Percentiles rank a stretch among this genome's conserved stretches.
These are phyloP conservation scores for Latrodectus geometricus DNA, from an alignment of 1,140 invertebrate genomes.

Conservation along the genomic window DNA sequence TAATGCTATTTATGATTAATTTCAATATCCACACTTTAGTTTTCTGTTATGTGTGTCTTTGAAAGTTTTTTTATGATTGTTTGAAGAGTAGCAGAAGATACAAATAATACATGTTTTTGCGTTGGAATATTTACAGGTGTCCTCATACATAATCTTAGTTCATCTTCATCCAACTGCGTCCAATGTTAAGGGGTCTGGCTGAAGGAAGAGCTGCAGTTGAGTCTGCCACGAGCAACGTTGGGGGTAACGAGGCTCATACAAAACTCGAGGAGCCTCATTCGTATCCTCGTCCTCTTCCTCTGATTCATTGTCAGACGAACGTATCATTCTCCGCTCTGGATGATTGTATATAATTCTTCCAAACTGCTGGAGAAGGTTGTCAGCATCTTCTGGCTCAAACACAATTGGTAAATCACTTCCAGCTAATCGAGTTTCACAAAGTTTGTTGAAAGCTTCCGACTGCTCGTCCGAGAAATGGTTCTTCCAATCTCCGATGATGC, in stretches of 20 bases:
- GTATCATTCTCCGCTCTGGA: neutral
- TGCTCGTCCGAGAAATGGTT: conserved; percentile 80
- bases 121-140: too few relatives aligned
- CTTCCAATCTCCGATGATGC: conserved; percentile 84
- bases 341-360: conserved; percentile 53
- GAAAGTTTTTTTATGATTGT: too few relatives aligned
- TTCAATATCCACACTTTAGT: too few relatives aligned
- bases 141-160: too few relatives aligned
- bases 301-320: neutral
- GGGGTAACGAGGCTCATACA: neutral
- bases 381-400: conserved; percentile 51
- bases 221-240: neutral
- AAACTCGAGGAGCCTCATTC: neutral
- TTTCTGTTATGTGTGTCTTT: too few relatives aligned
- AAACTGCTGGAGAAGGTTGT: neutral
- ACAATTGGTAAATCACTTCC: conserved; percentile 27
- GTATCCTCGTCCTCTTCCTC: neutral
- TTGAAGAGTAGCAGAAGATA: too few relatives aligned
- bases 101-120: too few relatives aligned
- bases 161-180: conserved; percentile 1
- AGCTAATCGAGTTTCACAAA: conserved; percentile 28
- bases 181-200: conserved; percentile 1
- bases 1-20: too few relatives aligned
- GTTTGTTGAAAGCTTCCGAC: conserved; percentile 76
- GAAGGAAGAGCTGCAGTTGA: neutral